Evolutionary conservation across 2,888 invertebrate genomes (phyloP).

Genomic region (Hirtodrosophila histrioides): DNA sequence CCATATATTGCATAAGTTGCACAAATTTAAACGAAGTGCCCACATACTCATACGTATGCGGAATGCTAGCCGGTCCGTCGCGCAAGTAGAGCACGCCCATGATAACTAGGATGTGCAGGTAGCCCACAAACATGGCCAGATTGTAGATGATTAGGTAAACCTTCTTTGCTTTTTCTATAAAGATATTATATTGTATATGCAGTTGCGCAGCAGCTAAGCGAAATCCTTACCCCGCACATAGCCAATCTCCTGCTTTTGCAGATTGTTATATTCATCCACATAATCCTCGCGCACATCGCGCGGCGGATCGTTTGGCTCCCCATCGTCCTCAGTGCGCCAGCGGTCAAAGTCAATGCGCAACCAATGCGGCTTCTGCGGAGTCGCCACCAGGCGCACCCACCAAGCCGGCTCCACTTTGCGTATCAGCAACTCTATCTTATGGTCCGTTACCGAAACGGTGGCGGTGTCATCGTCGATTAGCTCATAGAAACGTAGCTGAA

Average conservation of each 20-base stretch:
- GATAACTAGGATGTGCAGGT: conserved; percentile 90
- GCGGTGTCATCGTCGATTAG: conserved; percentile 84
- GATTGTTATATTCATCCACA: conserved; percentile 89
- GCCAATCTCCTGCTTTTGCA: conserved; percentile 91
- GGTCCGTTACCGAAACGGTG: conserved; percentile 88
- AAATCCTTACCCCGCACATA: conserved; percentile 88
- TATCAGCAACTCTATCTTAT: conserved; percentile 90
- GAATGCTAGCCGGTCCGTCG: conserved; percentile 89
- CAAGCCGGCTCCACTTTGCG: conserved; percentile 88
- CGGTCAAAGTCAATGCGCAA: conserved; percentile 96
- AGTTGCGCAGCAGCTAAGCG: not conserved
- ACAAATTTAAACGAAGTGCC: conserved; percentile 92
- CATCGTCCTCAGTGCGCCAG: conserved; percentile 91
- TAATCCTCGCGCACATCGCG: conserved; percentile 91
- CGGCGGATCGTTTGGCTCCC: conserved; percentile 86
- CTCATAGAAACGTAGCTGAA: conserved; percentile 76
- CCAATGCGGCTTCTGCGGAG: conserved; percentile 95
- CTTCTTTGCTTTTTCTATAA: conserved; percentile 90
- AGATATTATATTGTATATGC: not conserved
- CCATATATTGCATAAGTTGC: conserved; percentile 92
- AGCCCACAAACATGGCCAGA: conserved; percentile 94
- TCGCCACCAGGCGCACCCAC: conserved; percentile 94
- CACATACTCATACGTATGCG: conserved; percentile 89
- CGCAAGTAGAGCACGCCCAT: conserved; percentile 90
- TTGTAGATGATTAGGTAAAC: conserved; percentile 95